Base-by-base conservation (phyloP, 2,113 vertebrate genomes). In the Thymallus thymallus region DNA sequence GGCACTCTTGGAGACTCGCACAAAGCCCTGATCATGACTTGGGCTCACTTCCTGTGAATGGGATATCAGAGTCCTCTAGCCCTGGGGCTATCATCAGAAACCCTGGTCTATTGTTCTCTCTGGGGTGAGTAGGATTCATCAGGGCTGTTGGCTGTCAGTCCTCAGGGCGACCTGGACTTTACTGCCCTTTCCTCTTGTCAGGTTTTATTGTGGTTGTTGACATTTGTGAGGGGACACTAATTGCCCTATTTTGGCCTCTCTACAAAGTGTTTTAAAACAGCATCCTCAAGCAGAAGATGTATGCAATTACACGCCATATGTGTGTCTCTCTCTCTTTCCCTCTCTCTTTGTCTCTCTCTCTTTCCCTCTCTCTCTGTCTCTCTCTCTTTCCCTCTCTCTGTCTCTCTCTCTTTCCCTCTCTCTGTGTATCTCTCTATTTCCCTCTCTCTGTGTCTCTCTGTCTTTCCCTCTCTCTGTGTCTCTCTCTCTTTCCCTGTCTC, bases 111-210 rank as follows among this genome's bases (percentile, higher is more conserved):
- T 84, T 88, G 78, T 85, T 84, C 68, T 58, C 78, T 73, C 69
- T 72, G 84, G 76, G 58, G 22, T 68, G 65, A 71, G 69, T 30
- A 62, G 71, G 82, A 84, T 71, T 86, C 83, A 84, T 78, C 77
- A 55, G 68, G 77, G 69, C 69, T 55, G 32, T 76, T 72, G 2
- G 26, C 75, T 78, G 74, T 80, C 55, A 0, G 62, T 61, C 72
- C 45, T 41, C 9, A n/a, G 82, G 51, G 70, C 61, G 6, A 71
- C 70, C 68, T 69, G 68, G 32, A 82, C 78, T 85, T 69, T 46
- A 56, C 46, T 0, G 1, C 3, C 12, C 45, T 1, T 22, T 64
- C 77, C 69, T 76, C 23, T 63, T 69, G 75, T 82, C 69, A 71
- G n/a, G 58, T 69, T 70, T 30, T 64, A 79, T 85, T 85, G 75